Conservation (phyloP, 2,888 invertebrate species). For the Stenchaetothrips biformis region DNA sequence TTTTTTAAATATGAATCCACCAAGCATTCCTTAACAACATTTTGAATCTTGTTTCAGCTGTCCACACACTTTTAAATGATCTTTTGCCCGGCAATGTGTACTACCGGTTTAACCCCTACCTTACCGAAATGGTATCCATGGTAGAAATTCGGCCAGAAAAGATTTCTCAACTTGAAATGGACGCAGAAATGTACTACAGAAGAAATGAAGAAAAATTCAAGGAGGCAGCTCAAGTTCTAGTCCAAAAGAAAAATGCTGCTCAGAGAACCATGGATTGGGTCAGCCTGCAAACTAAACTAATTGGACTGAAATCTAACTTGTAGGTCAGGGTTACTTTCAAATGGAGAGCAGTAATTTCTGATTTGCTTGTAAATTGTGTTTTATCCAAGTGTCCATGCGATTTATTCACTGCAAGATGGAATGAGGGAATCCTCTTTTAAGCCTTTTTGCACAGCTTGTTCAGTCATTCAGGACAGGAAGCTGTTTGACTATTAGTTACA, state of each 20-base stretch:
- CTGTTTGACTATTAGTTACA: too few relatives aligned
- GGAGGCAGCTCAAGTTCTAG: conserved; percentile 54
- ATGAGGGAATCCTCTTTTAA: too few relatives aligned
- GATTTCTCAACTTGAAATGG: conserved; percentile 63
- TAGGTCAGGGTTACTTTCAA: not conserved
- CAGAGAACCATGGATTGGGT: conserved; percentile 51
- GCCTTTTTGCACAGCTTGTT: too few relatives aligned
- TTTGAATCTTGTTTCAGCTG: conserved; percentile 52
- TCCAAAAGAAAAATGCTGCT: conserved; percentile 43
- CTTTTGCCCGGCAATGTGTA: conserved; percentile 67
- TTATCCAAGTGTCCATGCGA: too few relatives aligned
- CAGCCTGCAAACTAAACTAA: conserved; percentile 39
- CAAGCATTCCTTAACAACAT: conserved; percentile 15
- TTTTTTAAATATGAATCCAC: not conserved
- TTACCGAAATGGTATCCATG: conserved; percentile 72
- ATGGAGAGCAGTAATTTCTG: too few relatives aligned
- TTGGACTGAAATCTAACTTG: conserved; percentile 34
- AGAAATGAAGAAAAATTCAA: conserved; percentile 74
- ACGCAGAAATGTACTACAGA: conserved; percentile 73
- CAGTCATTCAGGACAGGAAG: too few relatives aligned
- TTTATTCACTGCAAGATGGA: too few relatives aligned
- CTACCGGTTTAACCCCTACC: conserved; percentile 82
- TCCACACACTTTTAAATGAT: conserved; percentile 71
- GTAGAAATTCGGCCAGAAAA: conserved; percentile 72
- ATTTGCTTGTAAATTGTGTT: too few relatives aligned